Evolutionary conservation across 2,888 invertebrate genomes (phyloP), one percentile per base, ranked within the genome.

Genomic region (Hypomecis atomaria): DNA sequence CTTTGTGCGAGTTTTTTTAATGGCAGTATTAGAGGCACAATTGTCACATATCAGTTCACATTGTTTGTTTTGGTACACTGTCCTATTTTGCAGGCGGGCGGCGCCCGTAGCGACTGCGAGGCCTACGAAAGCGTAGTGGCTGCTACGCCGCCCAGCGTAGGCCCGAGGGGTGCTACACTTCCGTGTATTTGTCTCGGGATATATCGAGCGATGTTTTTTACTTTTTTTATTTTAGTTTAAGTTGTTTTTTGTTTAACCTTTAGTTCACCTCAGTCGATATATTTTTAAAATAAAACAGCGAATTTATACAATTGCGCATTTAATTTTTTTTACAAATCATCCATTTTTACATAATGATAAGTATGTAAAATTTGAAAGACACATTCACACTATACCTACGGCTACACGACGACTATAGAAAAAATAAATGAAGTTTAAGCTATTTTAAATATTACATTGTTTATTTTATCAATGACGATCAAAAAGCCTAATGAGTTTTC

Each of bases 91-190:
- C 77, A 79, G 78, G 84, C 83, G 86, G 63, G 87, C 79, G 80
- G 83, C 69, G 78, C 79, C 75, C 80, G 78, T 87, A 87, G 88
- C 85, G 87, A 88, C 88, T 90, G 88, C 81, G 79, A 84, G 88
- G 90, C 89, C 90, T 91, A 91, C 90, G 88, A 82, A 77, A 76
- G 75, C 87, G 86, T 86, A 88, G 87, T 83, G 85, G 85, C 86
- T 81, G 85, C 87, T 88, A 88, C 87, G 88, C 81, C 83, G 83
- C 79, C 58, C 65, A 77, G 78, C 80, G 81, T 78, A 83, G 83
- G 83, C 77, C 73, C 73, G 73, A 72, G 54, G 54, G 71, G 83
- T 74, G 72, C 62, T 72, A 71, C 79, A 82, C 89, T 89, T 90
- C 90, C 89, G 87, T 70, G 83, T 83, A 78, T 65, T 48, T 47